A percentile compares a stretch with the other conserved stretches of the same genome.
Evolutionary conservation across 1,140 invertebrate genomes (phyloP).

Genomic region (Cotesia glomerata): DNA sequence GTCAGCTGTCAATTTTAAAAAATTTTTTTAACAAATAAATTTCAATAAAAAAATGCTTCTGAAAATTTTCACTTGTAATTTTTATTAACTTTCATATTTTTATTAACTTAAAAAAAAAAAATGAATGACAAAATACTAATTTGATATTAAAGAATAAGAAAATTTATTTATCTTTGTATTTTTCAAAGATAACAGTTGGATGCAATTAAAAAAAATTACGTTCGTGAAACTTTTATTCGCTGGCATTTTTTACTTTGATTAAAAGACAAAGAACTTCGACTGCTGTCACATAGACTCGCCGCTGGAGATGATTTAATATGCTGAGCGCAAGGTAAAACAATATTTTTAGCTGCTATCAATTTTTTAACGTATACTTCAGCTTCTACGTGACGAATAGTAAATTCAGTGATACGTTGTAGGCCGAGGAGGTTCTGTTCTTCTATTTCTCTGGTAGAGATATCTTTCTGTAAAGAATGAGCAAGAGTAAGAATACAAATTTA

Average conservation of each 20-base stretch:
- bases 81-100: no score
- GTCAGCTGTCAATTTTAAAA: no score
- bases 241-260: neutral
- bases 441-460: slow-evolving; percentile 50
- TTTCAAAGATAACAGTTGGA: no score
- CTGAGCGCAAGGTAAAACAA: slow-evolving; percentile 46
- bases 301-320: slow-evolving; percentile 41
- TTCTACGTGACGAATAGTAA: slow-evolving; percentile 57
- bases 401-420: slow-evolving; percentile 55
- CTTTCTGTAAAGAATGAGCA: slow-evolving; percentile 46
- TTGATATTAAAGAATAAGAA: no score
- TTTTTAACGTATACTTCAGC: slow-evolving; percentile 57
- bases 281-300: slow-evolving; percentile 32
- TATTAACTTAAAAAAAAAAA: no score
- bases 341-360: slow-evolving; percentile 46
- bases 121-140: no score
- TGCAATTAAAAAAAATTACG: neutral
- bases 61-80: no score
- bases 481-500: neutral
- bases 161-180: no score
- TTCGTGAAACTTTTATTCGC: neutral
- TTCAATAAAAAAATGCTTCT: no score
- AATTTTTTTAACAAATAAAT: no score
- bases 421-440: slow-evolving; percentile 52
- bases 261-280: neutral